Evolutionary conservation across 2,113 vertebrate species (phyloP), one percentile per base, ranked within the genome.

Genomic region (Kryptolebias marmoratus): DNA sequence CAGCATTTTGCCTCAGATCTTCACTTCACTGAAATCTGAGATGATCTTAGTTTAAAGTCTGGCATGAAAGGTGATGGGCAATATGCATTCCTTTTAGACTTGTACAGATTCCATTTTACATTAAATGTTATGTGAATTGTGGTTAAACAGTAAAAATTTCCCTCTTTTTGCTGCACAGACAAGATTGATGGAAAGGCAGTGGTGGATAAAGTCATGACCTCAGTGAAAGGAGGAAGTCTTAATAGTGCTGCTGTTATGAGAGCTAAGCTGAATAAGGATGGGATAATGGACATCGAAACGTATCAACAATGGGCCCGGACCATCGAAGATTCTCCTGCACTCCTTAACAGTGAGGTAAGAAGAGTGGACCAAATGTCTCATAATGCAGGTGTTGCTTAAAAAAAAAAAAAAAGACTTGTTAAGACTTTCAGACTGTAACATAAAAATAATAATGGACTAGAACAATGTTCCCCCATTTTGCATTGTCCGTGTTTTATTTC

Each of bases 281-380:
- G 85, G 0, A 5, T 7, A 0, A 57, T 97, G 84, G 81, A 97
- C 65, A 0, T 91, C 0, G 36, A 13, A 0, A 92, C 94, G 5
- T 96, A 93, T 42, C 58, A 92, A 45, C 14, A 87, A 0, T 97
- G 96, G 97, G 95, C 95, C 14, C 81, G 87, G 31, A 94, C 92
- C 13, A 68, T 98, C 44, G 1, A 73, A 1, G 81, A 93, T 1
- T 86, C 89, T 36, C 96, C 96, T 0, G 93, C 91, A 7, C 91
- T 97, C 55, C 90, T 95, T 44, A 52, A 82, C 32, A 92, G 93
- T 71, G 91, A 94, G 73, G 89, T 93, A 89, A 64, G 32, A 61
- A n/a, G 15, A 0, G 2, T 22, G 56, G 27, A 54, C 11, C 27
- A 22, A 16, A 36, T 42, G 39, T 42, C 5, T 42, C 1, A 8